A percentile compares a stretch with the other conserved stretches of the same genome.
phyloP scores from a whole-genome alignment of 2,888 invertebrate species.

The Ormyrus pomaceus region DNA sequence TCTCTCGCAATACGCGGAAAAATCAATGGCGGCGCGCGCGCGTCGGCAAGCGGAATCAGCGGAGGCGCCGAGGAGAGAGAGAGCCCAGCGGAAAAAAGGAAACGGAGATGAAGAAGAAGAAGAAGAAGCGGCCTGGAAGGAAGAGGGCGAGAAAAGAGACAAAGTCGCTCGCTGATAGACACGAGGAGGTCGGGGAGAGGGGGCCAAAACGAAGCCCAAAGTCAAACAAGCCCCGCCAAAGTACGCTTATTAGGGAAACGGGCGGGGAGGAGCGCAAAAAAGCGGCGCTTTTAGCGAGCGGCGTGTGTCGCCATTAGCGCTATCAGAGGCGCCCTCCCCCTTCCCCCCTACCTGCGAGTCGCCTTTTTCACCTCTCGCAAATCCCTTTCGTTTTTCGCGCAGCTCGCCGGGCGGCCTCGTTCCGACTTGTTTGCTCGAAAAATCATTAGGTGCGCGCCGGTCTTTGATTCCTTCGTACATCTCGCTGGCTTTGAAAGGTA shows the following conservation, averaged over 20 bases:
- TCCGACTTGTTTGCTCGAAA: no score
- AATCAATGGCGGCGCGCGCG: slow-evolving; percentile 29
- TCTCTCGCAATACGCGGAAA: slow-evolving; percentile 9
- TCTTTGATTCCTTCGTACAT: no score
- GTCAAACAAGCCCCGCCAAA: neutral
- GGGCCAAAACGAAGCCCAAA: neutral
- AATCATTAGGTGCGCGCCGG: no score
- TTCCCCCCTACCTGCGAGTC: slow-evolving; percentile 14
- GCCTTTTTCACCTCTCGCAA: neutral
- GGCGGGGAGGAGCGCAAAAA: neutral
- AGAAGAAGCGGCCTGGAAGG: neutral
- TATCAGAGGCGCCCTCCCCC: neutral
- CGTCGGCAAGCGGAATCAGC: slow-evolving; percentile 1
- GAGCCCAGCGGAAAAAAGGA: neutral
- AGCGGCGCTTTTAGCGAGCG: neutral
- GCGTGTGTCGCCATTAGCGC: slow-evolving; percentile 1
- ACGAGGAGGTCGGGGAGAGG: neutral
- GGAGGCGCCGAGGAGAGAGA: neutral
- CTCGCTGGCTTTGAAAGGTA: no score
- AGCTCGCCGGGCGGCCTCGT: neutral
- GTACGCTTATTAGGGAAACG: no score
- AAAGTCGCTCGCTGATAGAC: no score
- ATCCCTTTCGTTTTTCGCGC: neutral
- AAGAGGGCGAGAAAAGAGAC: neutral
- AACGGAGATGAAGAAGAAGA: neutral